A percentile compares a stretch with the other conserved stretches of the same genome.
These are phyloP conservation scores for Lottia gigantea DNA, from an alignment of 2,888 invertebrate genomes.

Conservation along the genomic window DNA sequence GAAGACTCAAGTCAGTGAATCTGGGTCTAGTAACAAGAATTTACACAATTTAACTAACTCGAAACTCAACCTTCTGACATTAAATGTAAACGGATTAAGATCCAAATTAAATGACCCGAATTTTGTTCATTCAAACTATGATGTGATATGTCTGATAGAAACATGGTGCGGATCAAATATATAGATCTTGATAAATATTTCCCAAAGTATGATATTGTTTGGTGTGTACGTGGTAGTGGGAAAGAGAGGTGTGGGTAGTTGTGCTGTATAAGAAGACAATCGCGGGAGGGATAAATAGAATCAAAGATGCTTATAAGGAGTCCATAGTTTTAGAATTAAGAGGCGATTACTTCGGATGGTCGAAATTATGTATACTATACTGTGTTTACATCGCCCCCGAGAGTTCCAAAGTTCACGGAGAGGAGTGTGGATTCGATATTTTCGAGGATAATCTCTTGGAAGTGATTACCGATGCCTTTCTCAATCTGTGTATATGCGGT, in stretches of 20 bases:
- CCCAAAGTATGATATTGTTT: not conserved
- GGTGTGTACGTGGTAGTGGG: conserved; percentile 3
- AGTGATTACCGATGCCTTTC: not conserved
- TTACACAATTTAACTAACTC: not conserved
- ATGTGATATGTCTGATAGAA: conserved; percentile 5
- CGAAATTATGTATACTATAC: not conserved
- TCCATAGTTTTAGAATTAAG: not conserved
- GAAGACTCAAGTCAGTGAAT: not conserved
- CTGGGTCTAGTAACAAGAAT: not conserved
- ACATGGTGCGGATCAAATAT: not conserved
- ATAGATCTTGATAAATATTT: not conserved
- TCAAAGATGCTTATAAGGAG: not conserved
- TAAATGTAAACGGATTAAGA: not conserved
- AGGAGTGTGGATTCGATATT: not conserved
- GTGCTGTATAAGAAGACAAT: not conserved
- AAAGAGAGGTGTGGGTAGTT: not conserved
- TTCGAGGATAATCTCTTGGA: not conserved
- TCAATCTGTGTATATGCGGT: not conserved
- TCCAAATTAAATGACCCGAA: not conserved
- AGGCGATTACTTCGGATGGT: not conserved
- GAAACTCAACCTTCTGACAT: not conserved
- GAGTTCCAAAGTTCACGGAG: not conserved
- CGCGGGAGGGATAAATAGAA: not conserved
- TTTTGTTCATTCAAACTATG: not conserved
- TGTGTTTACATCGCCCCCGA: not conserved